Base-by-base conservation (phyloP, 2,797 vertebrate species). In the Astyanax mexicanus region DNA sequence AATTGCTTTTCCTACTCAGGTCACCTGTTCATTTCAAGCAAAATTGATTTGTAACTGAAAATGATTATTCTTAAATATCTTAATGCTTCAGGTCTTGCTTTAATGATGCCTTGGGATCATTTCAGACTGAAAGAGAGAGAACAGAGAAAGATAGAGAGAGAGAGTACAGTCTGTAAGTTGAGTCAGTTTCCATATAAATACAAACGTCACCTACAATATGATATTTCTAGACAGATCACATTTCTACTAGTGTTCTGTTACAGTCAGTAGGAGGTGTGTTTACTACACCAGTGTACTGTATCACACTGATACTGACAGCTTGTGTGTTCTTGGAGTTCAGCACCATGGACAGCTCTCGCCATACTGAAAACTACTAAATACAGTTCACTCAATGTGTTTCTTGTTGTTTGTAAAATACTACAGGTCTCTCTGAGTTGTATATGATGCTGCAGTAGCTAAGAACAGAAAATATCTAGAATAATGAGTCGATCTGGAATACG, bases 311-410 rank as follows among this genome's bases (percentile, higher is more conserved):
- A 23, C 21, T 42, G 23, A 13, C 40, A n/a, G 19, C 9, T 38
- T 13, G 9, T 40, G 37, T 12, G 9, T 11, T 42, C 1, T 40
- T 9, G 0, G 37, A 6, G 38, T 65, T 27, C 40, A 65, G 61
- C 38, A 65, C 61, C 61, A 27, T 15, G 61, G 61, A 65, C 61
- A 65, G 61, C 40, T 44, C 61, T 62, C 4, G 6, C 27, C 7
- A 17, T 17, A 17, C 7, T 6, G 13, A 19, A 19, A 61, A 35
- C 58, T 40, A 25, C 19, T 42, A n/a, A 21, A 55, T 5, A 13
- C 11, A 55, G 52, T 55, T 27, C 51, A 25, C 7, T 51, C 19
- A 11, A 11, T 19, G 52, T 47, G 6, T n/a, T 15, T 7, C n/a
- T n/a, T n/a, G n/a, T n/a, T n/a, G n/a, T n/a, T n/a, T n/a, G n/a